These are phyloP conservation scores for Crocidura indochinensis DNA, from an alignment of 2,797 vertebrate genomes.

Conservation along the genomic window DNA sequence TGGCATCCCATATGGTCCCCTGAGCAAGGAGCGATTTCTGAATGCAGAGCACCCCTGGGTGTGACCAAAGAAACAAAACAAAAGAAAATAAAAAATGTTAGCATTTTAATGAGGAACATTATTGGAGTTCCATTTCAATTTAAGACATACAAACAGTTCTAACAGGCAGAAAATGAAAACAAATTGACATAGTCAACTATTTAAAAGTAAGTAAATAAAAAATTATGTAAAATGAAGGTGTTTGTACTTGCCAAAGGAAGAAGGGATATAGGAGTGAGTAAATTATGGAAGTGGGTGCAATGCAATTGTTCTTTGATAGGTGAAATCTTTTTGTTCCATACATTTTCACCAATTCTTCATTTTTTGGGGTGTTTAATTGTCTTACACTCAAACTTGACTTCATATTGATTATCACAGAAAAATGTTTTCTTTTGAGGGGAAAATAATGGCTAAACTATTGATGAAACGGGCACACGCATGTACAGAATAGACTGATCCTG, in stretches of 20 bases:
- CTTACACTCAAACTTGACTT: constrained; percentile 2
- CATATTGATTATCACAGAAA: background rate
- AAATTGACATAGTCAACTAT: constrained; percentile 22
- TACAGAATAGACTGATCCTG: background rate
- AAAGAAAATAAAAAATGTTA: too few relatives aligned
- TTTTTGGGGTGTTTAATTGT: background rate
- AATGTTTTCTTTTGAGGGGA: background rate
- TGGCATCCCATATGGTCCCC: too few relatives aligned
- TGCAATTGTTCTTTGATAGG: constrained; percentile 15
- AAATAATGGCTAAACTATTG: background rate
- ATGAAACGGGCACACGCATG: background rate
- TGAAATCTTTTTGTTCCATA: background rate
- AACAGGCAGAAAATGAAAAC: constrained; percentile 53
- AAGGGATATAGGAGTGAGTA: background rate
- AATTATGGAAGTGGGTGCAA: background rate
- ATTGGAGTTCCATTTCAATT: background rate
- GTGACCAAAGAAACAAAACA: too few relatives aligned
- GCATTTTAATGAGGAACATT: constrained; percentile 58
- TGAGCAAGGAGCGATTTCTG: too few relatives aligned
- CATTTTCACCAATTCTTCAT: background rate
- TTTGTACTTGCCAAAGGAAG: background rate
- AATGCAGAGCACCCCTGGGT: too few relatives aligned
- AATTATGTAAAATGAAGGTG: background rate
- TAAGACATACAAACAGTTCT: constrained; percentile 38
- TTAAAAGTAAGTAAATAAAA: constrained; percentile 34